Conservation (phyloP, 2,888 invertebrate genomes). For the Erebia ligea region DNA sequence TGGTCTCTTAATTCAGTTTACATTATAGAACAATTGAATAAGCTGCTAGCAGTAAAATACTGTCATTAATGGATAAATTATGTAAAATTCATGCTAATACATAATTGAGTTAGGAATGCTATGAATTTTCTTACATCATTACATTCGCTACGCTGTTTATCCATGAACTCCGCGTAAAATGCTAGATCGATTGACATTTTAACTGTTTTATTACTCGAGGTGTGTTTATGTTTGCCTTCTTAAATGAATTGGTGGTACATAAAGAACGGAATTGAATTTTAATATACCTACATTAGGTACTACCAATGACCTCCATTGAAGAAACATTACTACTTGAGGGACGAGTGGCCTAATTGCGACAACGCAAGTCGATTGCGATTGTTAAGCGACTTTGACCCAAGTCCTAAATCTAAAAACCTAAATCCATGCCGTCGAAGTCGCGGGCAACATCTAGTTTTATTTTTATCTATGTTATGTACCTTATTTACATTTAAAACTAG, state of each 20-base stretch:
- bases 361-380: no score
- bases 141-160: not conserved
- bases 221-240: not conserved
- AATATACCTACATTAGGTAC: not conserved
- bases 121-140: slow-evolving; percentile 8
- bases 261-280: not conserved
- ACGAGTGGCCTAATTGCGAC: no score
- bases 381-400: no score
- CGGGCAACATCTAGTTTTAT: no score
- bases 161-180: slow-evolving; percentile 7
- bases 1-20: not conserved
- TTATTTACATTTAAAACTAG: no score
- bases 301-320: not conserved
- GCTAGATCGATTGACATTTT: slow-evolving; percentile 6
- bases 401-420: no score
- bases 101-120: not conserved
- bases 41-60: not conserved
- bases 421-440: no score
- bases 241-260: not conserved
- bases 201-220: slow-evolving; percentile 5
- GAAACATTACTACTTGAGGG: no score
- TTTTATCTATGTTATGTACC: no score
- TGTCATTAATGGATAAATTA: not conserved
- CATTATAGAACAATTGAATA: not conserved
- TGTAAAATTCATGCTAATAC: slow-evolving; percentile 10